phyloP scores from a whole-genome alignment of 1,140 invertebrate genomes.

The Solen grandis region DNA sequence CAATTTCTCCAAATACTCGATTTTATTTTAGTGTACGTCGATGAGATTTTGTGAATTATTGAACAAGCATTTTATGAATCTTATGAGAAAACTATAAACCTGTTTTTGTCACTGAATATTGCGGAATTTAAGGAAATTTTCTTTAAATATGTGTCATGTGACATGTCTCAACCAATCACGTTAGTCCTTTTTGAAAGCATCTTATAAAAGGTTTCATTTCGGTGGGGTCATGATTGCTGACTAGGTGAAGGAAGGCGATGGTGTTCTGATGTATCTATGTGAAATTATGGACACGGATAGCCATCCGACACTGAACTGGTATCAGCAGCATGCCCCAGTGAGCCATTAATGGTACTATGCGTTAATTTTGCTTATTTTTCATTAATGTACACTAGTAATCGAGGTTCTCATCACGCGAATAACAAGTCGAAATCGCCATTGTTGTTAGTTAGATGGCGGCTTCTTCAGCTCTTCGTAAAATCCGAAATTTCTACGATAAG shows the following conservation, averaged over 20 bases:
- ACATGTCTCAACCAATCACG: constrained; percentile 77
- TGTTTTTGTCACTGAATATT: background rate
- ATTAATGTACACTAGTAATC: background rate
- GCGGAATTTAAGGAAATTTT: background rate
- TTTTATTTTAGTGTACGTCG: background rate
- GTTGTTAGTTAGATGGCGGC: constrained; percentile 11
- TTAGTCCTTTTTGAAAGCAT: constrained; percentile 71
- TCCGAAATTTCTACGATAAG: too few relatives aligned
- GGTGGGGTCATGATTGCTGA: constrained; percentile 54
- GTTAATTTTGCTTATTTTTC: constrained; percentile 71
- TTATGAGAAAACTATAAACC: constrained; percentile 15
- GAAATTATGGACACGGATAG: constrained; percentile 79
- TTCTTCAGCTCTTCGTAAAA: constrained; percentile 13
- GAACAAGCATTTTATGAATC: constrained; percentile 38
- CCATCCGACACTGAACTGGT: constrained; percentile 81
- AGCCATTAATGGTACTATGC: constrained; percentile 78
- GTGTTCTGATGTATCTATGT: constrained; percentile 75
- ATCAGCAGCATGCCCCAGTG: constrained; percentile 76
- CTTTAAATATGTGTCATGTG: constrained; percentile 71
- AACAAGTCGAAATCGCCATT: background rate
- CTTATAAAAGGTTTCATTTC: constrained; percentile 67
- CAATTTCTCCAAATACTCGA: background rate
- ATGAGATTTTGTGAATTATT: background rate
- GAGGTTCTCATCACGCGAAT: background rate
- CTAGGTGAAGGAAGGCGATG: constrained; percentile 68